Conservation (phyloP, 2,888 invertebrate species). For the Cantharis rustica region DNA sequence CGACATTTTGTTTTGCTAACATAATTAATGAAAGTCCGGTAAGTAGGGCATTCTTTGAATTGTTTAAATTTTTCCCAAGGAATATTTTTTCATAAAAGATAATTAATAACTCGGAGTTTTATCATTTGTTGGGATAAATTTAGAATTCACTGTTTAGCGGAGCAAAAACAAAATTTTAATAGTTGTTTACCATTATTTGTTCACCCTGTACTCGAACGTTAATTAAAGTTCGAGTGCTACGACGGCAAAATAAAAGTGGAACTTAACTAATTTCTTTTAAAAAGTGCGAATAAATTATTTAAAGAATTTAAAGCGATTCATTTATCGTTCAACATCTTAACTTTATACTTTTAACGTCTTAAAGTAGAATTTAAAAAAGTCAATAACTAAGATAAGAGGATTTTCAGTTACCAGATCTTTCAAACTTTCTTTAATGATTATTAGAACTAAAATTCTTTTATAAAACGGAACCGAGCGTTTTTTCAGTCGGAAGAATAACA, state of each 20-base stretch:
- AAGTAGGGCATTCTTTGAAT: constrained; percentile 1
- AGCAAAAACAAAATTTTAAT: background rate
- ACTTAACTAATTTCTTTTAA: background rate
- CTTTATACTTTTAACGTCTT: background rate
- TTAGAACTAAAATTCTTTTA: background rate
- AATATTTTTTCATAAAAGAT: background rate
- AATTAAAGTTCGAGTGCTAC: background rate
- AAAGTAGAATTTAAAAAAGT: background rate
- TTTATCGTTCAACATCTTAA: background rate
- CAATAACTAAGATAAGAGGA: background rate
- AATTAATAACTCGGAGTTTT: background rate
- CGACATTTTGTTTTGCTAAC: constrained; percentile 3
- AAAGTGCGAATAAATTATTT: background rate
- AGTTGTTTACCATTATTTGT: background rate
- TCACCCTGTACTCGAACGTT: background rate
- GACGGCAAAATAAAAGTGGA: background rate
- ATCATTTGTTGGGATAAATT: background rate
- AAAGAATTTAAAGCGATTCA: background rate
- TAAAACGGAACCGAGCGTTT: background rate
- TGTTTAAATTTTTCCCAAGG: background rate
- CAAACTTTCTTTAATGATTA: background rate
- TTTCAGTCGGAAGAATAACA: background rate
- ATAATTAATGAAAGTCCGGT: constrained; percentile 3
- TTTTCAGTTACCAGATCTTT: background rate
- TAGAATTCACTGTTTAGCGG: background rate